Conservation (phyloP, 2,888 invertebrate species). For the Trachelus iudaicus region DNA sequence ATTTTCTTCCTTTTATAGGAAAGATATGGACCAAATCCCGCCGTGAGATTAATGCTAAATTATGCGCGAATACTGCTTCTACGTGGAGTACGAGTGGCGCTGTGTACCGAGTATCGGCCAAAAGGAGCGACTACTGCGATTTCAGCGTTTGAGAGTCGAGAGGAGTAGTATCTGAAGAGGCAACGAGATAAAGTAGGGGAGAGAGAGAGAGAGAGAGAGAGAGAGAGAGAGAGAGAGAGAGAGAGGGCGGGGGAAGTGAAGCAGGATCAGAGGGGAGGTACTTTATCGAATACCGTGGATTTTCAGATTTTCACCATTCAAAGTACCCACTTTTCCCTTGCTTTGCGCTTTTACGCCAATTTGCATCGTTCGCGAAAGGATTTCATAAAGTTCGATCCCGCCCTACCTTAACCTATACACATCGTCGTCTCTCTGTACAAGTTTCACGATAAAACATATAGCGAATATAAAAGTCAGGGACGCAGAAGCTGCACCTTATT, state of each 20-base stretch:
- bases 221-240: too few species aligned
- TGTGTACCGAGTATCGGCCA: background rate
- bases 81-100: background rate
- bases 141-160: background rate
- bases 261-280: background rate
- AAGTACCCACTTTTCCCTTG: too few species aligned
- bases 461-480: too few species aligned
- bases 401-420: too few species aligned
- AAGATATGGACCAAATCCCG: background rate
- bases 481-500: too few species aligned
- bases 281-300: background rate
- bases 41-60: background rate
- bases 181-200: background rate
- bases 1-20: background rate
- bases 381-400: too few species aligned
- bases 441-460: too few species aligned
- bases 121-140: background rate
- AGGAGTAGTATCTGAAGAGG: background rate
- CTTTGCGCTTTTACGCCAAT: too few species aligned
- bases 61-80: background rate
- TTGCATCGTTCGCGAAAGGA: too few species aligned
- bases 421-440: too few species aligned
- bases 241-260: too few species aligned
- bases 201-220: too few species aligned
- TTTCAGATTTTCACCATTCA: background rate